Percentiles rank a stretch among this genome's conserved stretches.
These are phyloP conservation scores for Thumatha senex DNA, from an alignment of 2,888 invertebrate genomes.

Conservation along the genomic window DNA sequence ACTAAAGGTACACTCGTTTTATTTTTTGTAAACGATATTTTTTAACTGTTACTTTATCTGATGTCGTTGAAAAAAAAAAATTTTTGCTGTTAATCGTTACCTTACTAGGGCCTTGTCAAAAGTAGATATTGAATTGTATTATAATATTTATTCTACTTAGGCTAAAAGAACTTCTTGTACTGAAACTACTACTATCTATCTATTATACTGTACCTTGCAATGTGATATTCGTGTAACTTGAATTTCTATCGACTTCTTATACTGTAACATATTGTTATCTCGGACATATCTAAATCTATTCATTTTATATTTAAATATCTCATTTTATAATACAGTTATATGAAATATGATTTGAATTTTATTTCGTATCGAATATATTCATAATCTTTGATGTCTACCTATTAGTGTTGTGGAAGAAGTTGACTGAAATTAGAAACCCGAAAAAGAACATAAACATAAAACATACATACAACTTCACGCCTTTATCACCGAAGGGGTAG, in stretches of 20 bases:
- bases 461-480: too few species aligned
- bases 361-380: not conserved
- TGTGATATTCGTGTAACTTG: constrained; percentile 59
- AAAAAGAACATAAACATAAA: too few species aligned
- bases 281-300: constrained; percentile 61
- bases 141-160: constrained; percentile 9
- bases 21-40: not conserved
- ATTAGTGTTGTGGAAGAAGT: too few species aligned
- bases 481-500: too few species aligned
- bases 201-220: constrained; percentile 34
- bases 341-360: constrained; percentile 28
- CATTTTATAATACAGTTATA: constrained; percentile 51
- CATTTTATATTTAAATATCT: constrained; percentile 53
- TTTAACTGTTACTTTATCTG: not conserved
- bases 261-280: constrained; percentile 50
- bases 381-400: not conserved
- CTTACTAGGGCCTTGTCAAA: not conserved
- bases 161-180: constrained; percentile 29
- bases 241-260: constrained; percentile 41
- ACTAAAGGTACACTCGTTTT: too few species aligned
- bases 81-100: not conserved
- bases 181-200: constrained; percentile 38
- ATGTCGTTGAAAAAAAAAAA: not conserved
- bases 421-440: too few species aligned
- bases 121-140: constrained; percentile 15